Evolutionary conservation across 2,113 vertebrate genomes (phyloP).

Genomic region (Pluvianellus socialis): DNA sequence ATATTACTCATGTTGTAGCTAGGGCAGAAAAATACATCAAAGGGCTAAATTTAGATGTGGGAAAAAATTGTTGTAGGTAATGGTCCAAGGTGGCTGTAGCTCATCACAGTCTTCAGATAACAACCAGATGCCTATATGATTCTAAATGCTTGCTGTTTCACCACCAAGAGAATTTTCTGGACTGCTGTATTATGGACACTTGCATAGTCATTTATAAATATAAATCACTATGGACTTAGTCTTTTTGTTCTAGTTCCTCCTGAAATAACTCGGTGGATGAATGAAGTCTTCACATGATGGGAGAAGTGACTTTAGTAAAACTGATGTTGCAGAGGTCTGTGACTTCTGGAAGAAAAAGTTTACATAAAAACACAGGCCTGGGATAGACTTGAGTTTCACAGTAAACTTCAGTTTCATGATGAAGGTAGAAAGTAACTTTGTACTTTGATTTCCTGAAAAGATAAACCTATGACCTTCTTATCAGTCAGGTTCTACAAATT

Average conservation of each 20-base stretch:
- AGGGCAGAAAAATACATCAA: background rate
- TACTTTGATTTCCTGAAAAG: background rate
- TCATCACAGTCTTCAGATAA: background rate
- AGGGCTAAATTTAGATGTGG: background rate
- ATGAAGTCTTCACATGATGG: background rate
- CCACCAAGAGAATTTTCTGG: background rate
- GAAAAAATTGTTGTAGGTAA: background rate
- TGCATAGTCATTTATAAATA: background rate
- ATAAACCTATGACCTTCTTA: background rate
- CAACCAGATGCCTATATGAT: background rate
- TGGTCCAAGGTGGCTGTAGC: background rate
- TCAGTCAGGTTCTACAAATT: background rate
- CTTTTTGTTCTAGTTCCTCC: background rate
- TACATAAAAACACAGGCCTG: background rate
- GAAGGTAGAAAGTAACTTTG: background rate
- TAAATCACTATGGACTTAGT: background rate
- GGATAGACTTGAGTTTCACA: background rate
- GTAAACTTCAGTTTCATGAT: background rate
- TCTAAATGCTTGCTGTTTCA: background rate
- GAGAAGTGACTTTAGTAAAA: background rate
- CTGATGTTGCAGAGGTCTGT: background rate
- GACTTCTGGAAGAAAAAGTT: background rate
- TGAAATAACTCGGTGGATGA: background rate
- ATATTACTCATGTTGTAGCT: background rate
- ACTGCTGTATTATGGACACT: background rate